phyloP scores from a whole-genome alignment of 1,140 invertebrate species.

The Megathymus violae region DNA sequence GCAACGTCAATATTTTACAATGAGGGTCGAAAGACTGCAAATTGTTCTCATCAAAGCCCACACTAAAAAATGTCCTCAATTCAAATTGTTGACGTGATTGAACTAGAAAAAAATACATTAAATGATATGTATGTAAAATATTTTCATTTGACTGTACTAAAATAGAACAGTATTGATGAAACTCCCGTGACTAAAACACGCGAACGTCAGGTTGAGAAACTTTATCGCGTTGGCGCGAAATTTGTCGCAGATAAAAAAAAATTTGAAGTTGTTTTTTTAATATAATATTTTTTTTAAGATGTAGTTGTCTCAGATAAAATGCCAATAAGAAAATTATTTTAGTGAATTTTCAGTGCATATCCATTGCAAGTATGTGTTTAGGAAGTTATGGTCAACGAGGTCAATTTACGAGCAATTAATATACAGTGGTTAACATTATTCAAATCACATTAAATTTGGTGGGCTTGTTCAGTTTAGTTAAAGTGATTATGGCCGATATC shows the following conservation, averaged over 20 bases:
- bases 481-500: slow-evolving; percentile 46
- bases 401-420: slow-evolving; percentile 56
- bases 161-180: slow-evolving; percentile 72
- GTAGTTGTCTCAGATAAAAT: too few species aligned
- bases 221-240: slow-evolving; percentile 57
- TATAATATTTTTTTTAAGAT: too few species aligned
- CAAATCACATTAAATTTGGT: slow-evolving; percentile 33
- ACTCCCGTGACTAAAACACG: slow-evolving; percentile 54
- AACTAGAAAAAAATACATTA: too few species aligned
- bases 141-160: slow-evolving; percentile 63
- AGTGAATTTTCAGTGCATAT: slow-evolving; percentile 13
- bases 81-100: too few species aligned
- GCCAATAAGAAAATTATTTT: slow-evolving; percentile 35
- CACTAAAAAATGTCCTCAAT: too few species aligned
- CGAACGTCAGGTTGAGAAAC: slow-evolving; percentile 45
- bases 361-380: slow-evolving; percentile 31
- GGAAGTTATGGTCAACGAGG: slow-evolving; percentile 55
- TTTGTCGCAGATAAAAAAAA: slow-evolving; percentile 28
- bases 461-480: slow-evolving; percentile 18
- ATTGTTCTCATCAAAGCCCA: too few species aligned
- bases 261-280: background rate
- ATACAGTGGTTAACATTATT: slow-evolving; percentile 39
- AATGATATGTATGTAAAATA: slow-evolving; percentile 58
- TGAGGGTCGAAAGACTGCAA: too few species aligned
- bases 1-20: too few species aligned